Percentiles rank a stretch among this genome's conserved stretches.
phyloP scores from a whole-genome alignment of 2,113 vertebrate genomes.

The Ia io region DNA sequence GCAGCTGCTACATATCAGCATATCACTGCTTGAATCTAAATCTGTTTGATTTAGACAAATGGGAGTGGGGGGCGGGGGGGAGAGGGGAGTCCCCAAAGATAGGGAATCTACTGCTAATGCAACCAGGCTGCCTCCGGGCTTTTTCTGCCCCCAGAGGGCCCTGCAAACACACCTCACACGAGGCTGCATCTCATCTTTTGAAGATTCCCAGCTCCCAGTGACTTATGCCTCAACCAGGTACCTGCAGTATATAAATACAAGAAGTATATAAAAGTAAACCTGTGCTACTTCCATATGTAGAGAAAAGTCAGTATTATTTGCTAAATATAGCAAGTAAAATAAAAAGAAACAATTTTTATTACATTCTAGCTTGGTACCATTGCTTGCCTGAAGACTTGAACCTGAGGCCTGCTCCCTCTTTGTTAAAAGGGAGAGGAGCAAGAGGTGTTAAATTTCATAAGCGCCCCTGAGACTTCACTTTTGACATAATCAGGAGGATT shows the following conservation, averaged over 20 bases:
- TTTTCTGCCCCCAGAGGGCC: neutral
- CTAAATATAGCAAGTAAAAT: neutral
- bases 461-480: neutral
- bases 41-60: neutral
- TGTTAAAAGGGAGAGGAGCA: neutral
- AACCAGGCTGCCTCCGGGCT: neutral
- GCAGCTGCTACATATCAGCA: neutral
- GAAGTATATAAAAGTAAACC: neutral
- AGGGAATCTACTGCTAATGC: neutral
- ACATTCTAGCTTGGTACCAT: neutral
- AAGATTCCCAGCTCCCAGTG: neutral
- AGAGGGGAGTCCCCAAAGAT: neutral
- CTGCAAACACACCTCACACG: neutral
- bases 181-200: neutral
- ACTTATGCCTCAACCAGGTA: neutral
- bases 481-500: neutral
- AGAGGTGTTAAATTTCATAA: neutral
- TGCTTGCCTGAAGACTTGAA: neutral
- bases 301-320: neutral
- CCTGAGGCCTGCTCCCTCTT: neutral
- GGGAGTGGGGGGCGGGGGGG: rapidly evolving
- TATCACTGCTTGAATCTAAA: neutral
- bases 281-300: neutral
- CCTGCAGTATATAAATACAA: too few species aligned
- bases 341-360: neutral